A percentile compares a stretch with the other conserved stretches of the same genome.
phyloP scores from a whole-genome alignment of 1,140 invertebrate genomes.

The Scylla paramamosain region DNA sequence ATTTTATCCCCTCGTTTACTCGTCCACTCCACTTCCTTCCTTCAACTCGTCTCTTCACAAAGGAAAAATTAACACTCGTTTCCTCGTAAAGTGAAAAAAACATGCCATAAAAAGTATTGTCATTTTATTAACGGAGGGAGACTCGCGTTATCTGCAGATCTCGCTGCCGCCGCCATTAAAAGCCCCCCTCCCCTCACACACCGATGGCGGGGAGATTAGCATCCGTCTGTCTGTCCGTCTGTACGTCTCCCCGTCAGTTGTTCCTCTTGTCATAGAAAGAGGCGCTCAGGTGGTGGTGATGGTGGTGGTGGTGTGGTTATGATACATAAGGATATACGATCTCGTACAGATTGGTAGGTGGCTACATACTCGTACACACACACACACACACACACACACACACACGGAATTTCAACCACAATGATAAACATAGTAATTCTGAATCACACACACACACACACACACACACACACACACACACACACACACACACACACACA shows the following conservation, averaged over 20 bases:
- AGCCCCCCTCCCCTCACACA: background rate
- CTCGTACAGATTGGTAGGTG: too few relatives aligned
- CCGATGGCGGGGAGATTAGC: background rate
- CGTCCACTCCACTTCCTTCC: background rate
- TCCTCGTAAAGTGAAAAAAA: background rate
- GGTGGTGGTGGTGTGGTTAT: background rate
- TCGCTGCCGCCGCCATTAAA: background rate
- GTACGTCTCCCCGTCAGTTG: background rate
- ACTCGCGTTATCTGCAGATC: background rate
- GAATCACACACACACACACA: too few relatives aligned
- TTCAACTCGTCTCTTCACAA: too few relatives aligned
- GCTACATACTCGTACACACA: background rate
- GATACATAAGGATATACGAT: too few relatives aligned
- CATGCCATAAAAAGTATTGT: background rate
- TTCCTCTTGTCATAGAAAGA: background rate
- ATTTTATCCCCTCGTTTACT: background rate
- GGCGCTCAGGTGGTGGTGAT: background rate
- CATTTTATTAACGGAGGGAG: background rate
- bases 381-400: conserved; percentile 32
- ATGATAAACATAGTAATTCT: too few relatives aligned
- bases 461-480: background rate
- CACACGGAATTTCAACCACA: background rate
- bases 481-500: background rate
- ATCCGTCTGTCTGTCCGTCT: background rate
- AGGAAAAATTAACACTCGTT: background rate